phyloP scores from a whole-genome alignment of 2,888 invertebrate genomes.

The Cephus spinipes region DNA sequence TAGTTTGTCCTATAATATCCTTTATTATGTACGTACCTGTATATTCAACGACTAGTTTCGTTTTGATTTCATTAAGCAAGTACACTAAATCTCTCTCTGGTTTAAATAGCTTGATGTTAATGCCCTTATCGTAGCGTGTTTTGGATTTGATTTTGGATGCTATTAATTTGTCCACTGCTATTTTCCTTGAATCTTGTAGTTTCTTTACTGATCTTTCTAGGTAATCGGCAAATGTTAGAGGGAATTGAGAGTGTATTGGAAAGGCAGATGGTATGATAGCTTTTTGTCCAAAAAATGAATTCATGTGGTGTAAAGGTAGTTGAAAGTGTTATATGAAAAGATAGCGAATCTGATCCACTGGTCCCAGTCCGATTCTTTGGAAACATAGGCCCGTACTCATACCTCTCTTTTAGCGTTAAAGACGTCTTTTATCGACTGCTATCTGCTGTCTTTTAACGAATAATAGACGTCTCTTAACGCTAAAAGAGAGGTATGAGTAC shows the following conservation, averaged over 20 bases:
- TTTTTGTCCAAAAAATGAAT: slow-evolving; percentile 1
- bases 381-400: no score
- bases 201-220: slow-evolving; percentile 27
- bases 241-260: background rate
- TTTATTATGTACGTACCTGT: slow-evolving; percentile 1
- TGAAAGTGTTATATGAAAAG: slow-evolving; percentile 15
- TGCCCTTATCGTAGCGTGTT: background rate
- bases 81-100: background rate
- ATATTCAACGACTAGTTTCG: slow-evolving; percentile 6
- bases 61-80: background rate
- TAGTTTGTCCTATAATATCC: background rate
- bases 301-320: slow-evolving; percentile 3
- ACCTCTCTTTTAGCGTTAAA: no score
- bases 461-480: no score
- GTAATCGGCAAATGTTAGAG: slow-evolving; percentile 31
- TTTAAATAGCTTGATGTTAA: background rate
- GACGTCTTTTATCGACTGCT: no score
- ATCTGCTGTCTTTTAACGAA: no score
- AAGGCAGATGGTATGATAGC: background rate
- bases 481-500: no score
- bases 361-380: slow-evolving; percentile 25
- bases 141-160: slow-evolving; percentile 3
- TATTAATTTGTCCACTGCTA: slow-evolving; percentile 33
- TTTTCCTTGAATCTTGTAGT: slow-evolving; percentile 29
- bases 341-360: slow-evolving; percentile 21